These are phyloP conservation scores for Hycleus cichorii DNA, from an alignment of 1,140 invertebrate genomes.

Conservation along the genomic window DNA sequence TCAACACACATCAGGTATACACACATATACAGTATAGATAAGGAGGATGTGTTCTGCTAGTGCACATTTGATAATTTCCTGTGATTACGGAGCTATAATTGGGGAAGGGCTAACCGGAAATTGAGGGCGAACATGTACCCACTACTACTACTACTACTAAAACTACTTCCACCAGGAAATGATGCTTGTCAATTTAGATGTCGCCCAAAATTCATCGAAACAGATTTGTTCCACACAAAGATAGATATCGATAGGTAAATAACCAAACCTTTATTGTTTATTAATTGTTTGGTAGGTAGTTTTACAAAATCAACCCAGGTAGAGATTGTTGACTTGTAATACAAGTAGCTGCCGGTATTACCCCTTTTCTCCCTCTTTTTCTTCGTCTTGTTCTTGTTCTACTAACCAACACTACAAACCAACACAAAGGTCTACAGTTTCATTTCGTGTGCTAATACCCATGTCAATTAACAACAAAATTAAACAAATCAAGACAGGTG, in stretches of 20 bases:
- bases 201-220: slow-evolving; percentile 17
- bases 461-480: too few species aligned
- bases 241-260: too few species aligned
- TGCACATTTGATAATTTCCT: slow-evolving; percentile 38
- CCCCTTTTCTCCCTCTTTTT: background rate
- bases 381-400: background rate
- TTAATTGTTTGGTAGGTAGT: too few species aligned
- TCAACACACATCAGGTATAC: slow-evolving; percentile 2
- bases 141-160: too few species aligned
- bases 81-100: slow-evolving; percentile 34
- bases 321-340: slow-evolving; percentile 1
- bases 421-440: too few species aligned
- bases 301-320: too few species aligned
- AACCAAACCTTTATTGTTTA: too few species aligned
- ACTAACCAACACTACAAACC: too few species aligned
- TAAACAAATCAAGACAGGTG: too few species aligned
- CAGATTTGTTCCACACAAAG: background rate
- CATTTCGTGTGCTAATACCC: too few species aligned
- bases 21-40: slow-evolving; percentile 30
- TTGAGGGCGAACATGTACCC: slow-evolving; percentile 34
- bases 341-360: slow-evolving; percentile 5
- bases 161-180: slow-evolving; percentile 35
- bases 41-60: slow-evolving; percentile 32
- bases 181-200: slow-evolving; percentile 35
- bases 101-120: slow-evolving; percentile 37